Conservation (phyloP, 2,797 vertebrate genomes). For the Natrix natrix region DNA sequence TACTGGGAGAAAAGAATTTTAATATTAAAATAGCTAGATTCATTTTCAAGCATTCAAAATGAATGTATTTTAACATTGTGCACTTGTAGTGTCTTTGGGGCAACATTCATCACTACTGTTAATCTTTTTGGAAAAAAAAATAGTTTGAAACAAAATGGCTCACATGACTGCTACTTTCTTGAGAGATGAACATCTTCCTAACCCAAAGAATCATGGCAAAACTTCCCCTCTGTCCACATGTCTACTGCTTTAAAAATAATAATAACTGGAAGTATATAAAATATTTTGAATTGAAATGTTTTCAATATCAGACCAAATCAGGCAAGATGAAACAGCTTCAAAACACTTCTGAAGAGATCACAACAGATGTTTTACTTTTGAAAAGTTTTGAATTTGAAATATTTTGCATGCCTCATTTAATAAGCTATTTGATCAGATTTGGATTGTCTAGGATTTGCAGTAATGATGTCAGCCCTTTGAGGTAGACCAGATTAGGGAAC, state of each 20-base stretch:
- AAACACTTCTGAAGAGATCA: background rate
- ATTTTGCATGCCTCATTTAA: background rate
- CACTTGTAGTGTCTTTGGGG: background rate
- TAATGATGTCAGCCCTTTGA: background rate
- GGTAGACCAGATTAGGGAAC: background rate
- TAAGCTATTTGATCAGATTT: background rate
- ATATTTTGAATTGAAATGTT: background rate
- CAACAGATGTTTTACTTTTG: background rate
- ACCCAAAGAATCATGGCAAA: constrained; percentile 24
- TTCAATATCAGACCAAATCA: background rate
- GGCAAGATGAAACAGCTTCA: background rate
- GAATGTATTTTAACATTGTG: background rate
- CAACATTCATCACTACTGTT: background rate
- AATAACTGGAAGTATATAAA: background rate
- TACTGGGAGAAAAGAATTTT: background rate
- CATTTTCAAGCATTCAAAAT: background rate
- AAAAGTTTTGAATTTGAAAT: background rate
- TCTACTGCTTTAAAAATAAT: background rate
- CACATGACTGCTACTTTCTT: constrained; percentile 18
- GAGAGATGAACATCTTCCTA: constrained; percentile 20
- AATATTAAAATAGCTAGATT: background rate
- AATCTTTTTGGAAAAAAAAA: background rate
- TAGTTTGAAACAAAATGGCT: background rate
- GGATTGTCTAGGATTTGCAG: background rate
- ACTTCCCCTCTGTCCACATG: background rate